Base-by-base conservation (phyloP, 92 coral and sea anemone species). In the Galaxea fascicularis region DNA sequence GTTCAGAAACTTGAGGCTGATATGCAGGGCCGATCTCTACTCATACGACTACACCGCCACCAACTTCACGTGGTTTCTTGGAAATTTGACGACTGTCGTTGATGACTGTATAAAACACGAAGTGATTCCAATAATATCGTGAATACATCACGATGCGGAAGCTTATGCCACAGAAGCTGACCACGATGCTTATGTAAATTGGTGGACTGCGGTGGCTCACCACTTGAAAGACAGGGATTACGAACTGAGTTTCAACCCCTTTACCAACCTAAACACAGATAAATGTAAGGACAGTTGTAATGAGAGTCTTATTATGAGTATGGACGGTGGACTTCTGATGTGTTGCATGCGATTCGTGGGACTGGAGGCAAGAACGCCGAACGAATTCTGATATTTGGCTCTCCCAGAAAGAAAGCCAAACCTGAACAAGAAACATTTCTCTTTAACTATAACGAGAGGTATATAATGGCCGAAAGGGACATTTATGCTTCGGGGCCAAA, bases 391-490 rank as follows among this genome's bases (percentile, higher is more conserved):
- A 93, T 91, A 74, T 86, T 91, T 7, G 92, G 85, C 52, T 93
- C 96, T 20, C 96, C 94, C 18, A 79, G 76, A 39, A 90, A 90
- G 53, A 83, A 75, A 1, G 86, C 91, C 10, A 79, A 68, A n/a
- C n/a, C n/a, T n/a, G n/a, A n/a, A n/a, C n/a, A n/a, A n/a, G n/a
- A n/a, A n/a, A n/a, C n/a, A n/a, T n/a, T n/a, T n/a, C n/a, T n/a
- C n/a, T 85, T 93, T 53, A 88, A 91, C 24, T 20, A 25, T 15
- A 45, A 77, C 16, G 95, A 92, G 26, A 5, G 45, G 10, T 86
- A 81, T 44, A 82, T 87, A 65, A 86, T 93, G 95, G 93, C 88
- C 10, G 92, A 92, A 28, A 78, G 91, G 88, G 93, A 92, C 72
- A 80, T 80, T 7, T 92, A 89, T 51, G 96, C 96, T 24, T 90